These are phyloP conservation scores for Tuberolachnus salignus DNA, from an alignment of 2,888 invertebrate species.

Conservation along the genomic window DNA sequence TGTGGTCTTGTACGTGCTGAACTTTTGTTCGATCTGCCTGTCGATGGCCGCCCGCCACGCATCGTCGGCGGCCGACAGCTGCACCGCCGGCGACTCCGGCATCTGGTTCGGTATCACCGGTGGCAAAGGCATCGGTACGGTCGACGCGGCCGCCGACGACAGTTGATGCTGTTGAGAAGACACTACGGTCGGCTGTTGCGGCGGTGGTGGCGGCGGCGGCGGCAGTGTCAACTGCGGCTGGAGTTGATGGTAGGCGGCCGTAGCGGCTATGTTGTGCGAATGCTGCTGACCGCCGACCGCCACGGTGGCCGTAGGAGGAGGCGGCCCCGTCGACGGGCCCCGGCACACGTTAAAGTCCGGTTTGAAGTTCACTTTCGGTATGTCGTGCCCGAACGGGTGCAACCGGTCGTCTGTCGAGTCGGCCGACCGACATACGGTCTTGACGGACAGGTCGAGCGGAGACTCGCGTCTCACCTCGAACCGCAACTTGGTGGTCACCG, in stretches of 20 bases:
- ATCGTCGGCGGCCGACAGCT: conserved; percentile 63
- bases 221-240: conserved; percentile 41
- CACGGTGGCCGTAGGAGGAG: conserved; percentile 59
- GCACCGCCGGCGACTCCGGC: conserved; percentile 57
- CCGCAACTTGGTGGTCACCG: conserved; percentile 19
- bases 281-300: conserved; percentile 32
- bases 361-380: conserved; percentile 79
- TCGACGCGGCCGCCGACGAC: conserved; percentile 55
- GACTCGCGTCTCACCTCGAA: conserved; percentile 70
- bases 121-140: conserved; percentile 58
- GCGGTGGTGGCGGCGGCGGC: not conserved
- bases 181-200: conserved; percentile 12
- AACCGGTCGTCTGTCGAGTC: conserved; percentile 72
- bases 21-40: conserved; percentile 67
- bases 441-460: conserved; percentile 85
- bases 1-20: conserved; percentile 63
- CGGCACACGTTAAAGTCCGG: conserved; percentile 69
- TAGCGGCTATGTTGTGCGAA: not conserved
- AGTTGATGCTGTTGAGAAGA: conserved; percentile 22
- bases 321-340: conserved; percentile 36
- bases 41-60: conserved; percentile 67
- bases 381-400: conserved; percentile 59
- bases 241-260: conserved; percentile 45
- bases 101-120: conserved; percentile 60
- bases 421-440: conserved; percentile 85